Evolutionary conservation across 2,888 invertebrate species (phyloP).

Genomic region (Heliconius ismenius): DNA sequence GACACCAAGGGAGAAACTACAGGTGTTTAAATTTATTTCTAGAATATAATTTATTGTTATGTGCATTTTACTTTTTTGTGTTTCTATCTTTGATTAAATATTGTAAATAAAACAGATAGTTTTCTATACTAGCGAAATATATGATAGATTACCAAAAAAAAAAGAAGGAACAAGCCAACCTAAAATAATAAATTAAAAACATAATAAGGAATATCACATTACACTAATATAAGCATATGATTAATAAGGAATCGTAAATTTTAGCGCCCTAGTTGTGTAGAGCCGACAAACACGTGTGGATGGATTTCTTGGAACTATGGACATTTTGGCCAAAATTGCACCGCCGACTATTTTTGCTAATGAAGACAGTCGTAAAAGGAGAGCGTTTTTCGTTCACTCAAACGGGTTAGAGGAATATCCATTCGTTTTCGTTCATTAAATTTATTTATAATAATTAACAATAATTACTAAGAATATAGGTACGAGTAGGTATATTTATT

Average conservation of each 20-base stretch:
- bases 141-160: constrained; percentile 3
- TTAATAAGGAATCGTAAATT: constrained; percentile 71
- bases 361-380: constrained; percentile 42
- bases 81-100: not conserved
- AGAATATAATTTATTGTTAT: not conserved
- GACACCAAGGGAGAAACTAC: constrained; percentile 34
- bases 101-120: not conserved
- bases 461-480: constrained; percentile 1
- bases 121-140: not conserved
- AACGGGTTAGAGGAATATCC: constrained; percentile 23
- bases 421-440: constrained; percentile 15
- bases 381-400: constrained; percentile 25
- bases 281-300: constrained; percentile 56
- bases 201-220: constrained; percentile 42
- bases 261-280: constrained; percentile 55
- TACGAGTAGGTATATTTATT: not conserved
- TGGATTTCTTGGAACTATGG: constrained; percentile 63
- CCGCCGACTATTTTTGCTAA: constrained; percentile 47
- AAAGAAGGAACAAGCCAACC: constrained; percentile 2
- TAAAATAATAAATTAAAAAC: constrained; percentile 35
- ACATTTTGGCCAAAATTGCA: constrained; percentile 43
- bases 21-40: constrained; percentile 26
- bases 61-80: not conserved
- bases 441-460: constrained; percentile 10
- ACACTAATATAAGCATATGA: constrained; percentile 54